Evolutionary conservation across 2,888 invertebrate species (phyloP), one percentile per base, ranked within the genome.

Genomic region (Noctua fimbriata): DNA sequence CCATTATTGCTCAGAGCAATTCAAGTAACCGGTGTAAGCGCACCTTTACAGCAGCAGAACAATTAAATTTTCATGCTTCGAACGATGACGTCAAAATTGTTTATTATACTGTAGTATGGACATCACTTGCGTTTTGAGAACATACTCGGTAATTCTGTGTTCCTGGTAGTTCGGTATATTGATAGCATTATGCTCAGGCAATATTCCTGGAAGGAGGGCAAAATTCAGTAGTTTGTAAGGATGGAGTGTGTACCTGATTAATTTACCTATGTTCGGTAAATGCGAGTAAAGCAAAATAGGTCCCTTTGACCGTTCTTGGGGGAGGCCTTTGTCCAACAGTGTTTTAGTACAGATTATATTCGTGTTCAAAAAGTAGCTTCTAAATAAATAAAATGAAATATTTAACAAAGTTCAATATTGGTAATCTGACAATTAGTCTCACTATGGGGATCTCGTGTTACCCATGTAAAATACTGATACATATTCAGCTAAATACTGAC

Each of bases 31-130:
- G 2, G n/a, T 76, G 47, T 55, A 24, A 36, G 5, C 12, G 32
- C 12, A 36, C 66, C 55, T 76, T 47, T 73, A 52, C n/a, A 44
- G 47, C 49, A 49, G 55, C 49, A 41, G 49, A 65, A 79, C 70
- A 73, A 83, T 83, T 70, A 63, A 70, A 75, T 70, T 69, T 81
- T 84, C 70, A 78, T 75, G 14, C 41, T 24, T 69, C 28, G 36
- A 69, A 36, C 32, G 63, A 1, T 55, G 44, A 49, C 44, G 41
- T 60, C 49, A 73, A 14, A 28, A 67, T 69, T 28, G 16, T 36
- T 32, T 21, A 49, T 14, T 55, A 10, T 14, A 36, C 0, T 10
- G 14, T 28, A 24, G n/a, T 12, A 24, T 28, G 36, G 58, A n/a
- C 47, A 52, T 55, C 36, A 47, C 47, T 60, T 32, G 32, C n/a